Evolutionary conservation across 1,140 invertebrate species (phyloP).

Genomic region (Elymnias hypermnestra): DNA sequence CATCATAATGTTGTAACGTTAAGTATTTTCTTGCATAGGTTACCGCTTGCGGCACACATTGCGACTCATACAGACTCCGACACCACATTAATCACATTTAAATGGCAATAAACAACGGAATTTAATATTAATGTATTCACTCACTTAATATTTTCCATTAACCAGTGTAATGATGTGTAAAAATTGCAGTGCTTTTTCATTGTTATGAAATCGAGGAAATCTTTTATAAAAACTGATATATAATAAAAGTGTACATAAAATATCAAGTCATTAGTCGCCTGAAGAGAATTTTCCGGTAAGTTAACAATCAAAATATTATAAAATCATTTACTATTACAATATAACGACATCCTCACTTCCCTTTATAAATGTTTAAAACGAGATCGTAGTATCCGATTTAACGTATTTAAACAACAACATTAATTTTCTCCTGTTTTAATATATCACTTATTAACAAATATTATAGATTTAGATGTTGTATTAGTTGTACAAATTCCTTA

Average conservation of each 20-base stretch:
- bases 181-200: constrained; percentile 5
- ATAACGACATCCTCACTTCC: too few relatives aligned
- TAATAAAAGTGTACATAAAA: constrained; percentile 54
- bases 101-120: too few relatives aligned
- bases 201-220: constrained; percentile 15
- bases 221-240: constrained; percentile 1
- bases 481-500: too few relatives aligned
- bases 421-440: too few relatives aligned
- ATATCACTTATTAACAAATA: too few relatives aligned
- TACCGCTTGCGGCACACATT: constrained; percentile 12
- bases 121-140: too few relatives aligned
- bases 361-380: too few relatives aligned
- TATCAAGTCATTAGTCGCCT: constrained; percentile 71
- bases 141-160: too few relatives aligned
- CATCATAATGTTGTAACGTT: constrained; percentile 31
- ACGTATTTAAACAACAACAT: too few relatives aligned
- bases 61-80: neutral
- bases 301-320: constrained; percentile 9
- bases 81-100: too few relatives aligned
- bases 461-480: too few relatives aligned
- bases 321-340: neutral
- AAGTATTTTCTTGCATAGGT: constrained; percentile 9
- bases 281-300: constrained; percentile 72
- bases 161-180: constrained; percentile 11
- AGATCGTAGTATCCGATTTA: too few relatives aligned